Base-by-base conservation (phyloP, 2,797 vertebrate species). In the Platyrinchus mystaceus region DNA sequence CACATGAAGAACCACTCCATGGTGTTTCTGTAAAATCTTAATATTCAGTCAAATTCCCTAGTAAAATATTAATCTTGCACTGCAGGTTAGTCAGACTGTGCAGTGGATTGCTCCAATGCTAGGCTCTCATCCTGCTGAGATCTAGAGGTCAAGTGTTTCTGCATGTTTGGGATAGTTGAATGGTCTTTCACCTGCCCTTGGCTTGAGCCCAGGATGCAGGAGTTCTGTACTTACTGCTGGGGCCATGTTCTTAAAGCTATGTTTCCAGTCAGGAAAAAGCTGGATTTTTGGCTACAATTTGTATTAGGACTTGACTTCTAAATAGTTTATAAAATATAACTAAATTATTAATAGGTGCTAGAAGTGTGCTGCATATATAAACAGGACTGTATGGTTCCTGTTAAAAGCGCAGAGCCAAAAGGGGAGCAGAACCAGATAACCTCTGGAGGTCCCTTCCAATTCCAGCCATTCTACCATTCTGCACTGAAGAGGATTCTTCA, bases 41-140 rank as follows among this genome's bases (percentile, higher is more conserved):
- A 82, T 70, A 86, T 59, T 62, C 30, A 41, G 16, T 83, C 58
- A 63, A 81, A 77, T 63, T 85, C 28, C 21, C 26, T 50, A 53
- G n/a, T 91, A 58, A 88, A 93, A 87, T 85, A 88, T 80, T 81
- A 63, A 74, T 91, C 28, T 73, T 93, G 47, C 32, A 68, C 63
- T 64, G 18, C 17, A 12, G 37, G 47, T 67, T 68, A 43, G 36
- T 80, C 64, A 86, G 37, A 47, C n/a, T 1, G 1, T 32, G 10
- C 9, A 71, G 39, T 3, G 41, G 7, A 36, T 76, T 75, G 39
- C 12, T 80, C 14, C 6, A 2, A 5, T 75, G n/a, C 36, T 55
- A 89, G n/a, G 28, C 34, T 90, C 71, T 84, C 27, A 55, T 16
- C 34, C 50, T 52, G 32, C n/a, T 70, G 62, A 64, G 24, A 62